These are phyloP conservation scores for Nesospiza acunhae DNA, from an alignment of 2,113 vertebrate genomes.

Conservation along the genomic window DNA sequence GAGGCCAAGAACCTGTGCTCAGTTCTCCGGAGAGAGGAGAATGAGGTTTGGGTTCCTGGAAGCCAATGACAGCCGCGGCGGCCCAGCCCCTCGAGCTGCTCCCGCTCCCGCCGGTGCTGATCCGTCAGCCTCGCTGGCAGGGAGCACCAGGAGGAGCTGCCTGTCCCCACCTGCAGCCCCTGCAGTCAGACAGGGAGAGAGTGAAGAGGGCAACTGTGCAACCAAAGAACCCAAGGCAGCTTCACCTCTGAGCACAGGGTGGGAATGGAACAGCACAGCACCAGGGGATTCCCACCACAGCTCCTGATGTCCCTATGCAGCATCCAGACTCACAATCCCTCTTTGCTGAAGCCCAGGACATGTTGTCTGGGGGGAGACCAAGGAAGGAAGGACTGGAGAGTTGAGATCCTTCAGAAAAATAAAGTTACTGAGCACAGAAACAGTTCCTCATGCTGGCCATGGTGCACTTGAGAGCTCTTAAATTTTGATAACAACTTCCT, in stretches of 20 bases:
- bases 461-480: neutral
- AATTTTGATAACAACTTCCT: neutral
- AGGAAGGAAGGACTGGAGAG: neutral
- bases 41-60: neutral
- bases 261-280: neutral
- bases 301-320: neutral
- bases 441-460: neutral
- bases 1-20: neutral
- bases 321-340: neutral
- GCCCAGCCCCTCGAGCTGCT: rapidly evolving
- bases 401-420: neutral
- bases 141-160: neutral
- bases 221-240: neutral
- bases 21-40: rapidly evolving
- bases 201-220: neutral
- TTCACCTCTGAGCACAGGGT: neutral
- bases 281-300: neutral
- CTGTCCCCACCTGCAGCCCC: rapidly evolving
- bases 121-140: neutral
- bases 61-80: neutral
- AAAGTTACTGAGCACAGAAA: neutral
- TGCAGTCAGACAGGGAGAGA: neutral
- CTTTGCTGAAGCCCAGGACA: neutral
- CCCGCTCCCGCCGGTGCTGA: rapidly evolving
- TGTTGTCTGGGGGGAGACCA: neutral